Conservation (phyloP, 2,888 invertebrate genomes). For the Synergus japonicus region DNA sequence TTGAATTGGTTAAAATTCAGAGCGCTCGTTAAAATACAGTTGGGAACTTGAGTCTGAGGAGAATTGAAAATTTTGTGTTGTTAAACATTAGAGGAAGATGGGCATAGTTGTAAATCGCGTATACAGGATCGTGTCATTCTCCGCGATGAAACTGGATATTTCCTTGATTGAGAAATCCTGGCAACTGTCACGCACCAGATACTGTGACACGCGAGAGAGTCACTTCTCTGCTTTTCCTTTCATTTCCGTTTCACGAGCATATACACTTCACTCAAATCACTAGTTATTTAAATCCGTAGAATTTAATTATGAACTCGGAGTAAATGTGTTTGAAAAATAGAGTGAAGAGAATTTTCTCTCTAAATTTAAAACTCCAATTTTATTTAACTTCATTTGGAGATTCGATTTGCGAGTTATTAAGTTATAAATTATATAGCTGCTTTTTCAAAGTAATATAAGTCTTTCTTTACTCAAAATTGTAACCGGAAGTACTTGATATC, state of each 20-base stretch:
- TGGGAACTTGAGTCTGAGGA: background rate
- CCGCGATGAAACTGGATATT: constrained; percentile 69
- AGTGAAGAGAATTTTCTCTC: background rate
- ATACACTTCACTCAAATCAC: constrained; percentile 37
- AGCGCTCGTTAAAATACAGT: background rate
- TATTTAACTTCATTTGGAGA: background rate
- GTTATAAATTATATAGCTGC: too few relatives aligned
- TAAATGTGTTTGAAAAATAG: background rate
- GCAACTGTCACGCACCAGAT: constrained; percentile 70
- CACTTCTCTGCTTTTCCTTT: constrained; percentile 56
- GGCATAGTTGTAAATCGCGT: constrained; percentile 3
- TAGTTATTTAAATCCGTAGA: background rate
- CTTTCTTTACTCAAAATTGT: too few relatives aligned
- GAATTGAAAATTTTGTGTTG: background rate
- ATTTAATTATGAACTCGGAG: background rate
- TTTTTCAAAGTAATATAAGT: too few relatives aligned
- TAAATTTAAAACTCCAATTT: background rate
- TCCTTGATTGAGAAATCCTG: constrained; percentile 70
- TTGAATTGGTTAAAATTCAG: constrained; percentile 3
- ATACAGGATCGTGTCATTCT: constrained; percentile 40
- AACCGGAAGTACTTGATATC: background rate
- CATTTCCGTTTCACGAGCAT: constrained; percentile 59
- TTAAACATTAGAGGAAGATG: background rate
- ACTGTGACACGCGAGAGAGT: constrained; percentile 52
- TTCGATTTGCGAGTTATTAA: too few relatives aligned